A percentile compares a stretch with the other conserved stretches of the same genome.
These are phyloP conservation scores for Eucidaris tribuloides DNA, from an alignment of 35 echinoderm and acorn worm species.

Conservation along the genomic window DNA sequence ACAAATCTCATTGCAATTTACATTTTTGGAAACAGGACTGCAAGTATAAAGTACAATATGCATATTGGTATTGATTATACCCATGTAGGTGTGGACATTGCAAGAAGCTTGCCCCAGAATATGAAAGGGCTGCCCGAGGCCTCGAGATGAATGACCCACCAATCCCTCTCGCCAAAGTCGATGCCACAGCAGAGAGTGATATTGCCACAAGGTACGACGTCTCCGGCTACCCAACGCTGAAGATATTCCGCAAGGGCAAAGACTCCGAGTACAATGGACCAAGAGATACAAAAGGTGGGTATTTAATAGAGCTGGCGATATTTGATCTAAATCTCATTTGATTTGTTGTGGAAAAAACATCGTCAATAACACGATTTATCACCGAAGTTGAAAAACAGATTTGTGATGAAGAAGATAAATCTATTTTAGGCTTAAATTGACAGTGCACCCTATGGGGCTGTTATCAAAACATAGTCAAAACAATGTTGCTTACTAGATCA, in stretches of 20 bases:
- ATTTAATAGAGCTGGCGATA: too few relatives aligned
- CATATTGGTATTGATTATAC: background rate
- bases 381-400: too few relatives aligned
- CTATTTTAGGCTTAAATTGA: too few relatives aligned
- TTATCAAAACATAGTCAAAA: too few relatives aligned
- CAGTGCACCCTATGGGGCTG: too few relatives aligned
- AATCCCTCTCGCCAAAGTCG: constrained; percentile 72
- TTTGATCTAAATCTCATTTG: too few relatives aligned
- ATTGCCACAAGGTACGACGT: constrained; percentile 54
- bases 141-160: constrained; percentile 49
- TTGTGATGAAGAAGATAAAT: too few relatives aligned
- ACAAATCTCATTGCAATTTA: background rate
- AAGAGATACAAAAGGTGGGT: constrained; percentile 63
- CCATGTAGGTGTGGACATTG: constrained; percentile 85
- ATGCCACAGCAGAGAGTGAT: constrained; percentile 63
- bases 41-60: background rate
- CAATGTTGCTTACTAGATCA: too few relatives aligned
- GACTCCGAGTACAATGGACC: constrained; percentile 91
- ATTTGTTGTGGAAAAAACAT: too few relatives aligned
- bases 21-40: background rate
- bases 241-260: constrained; percentile 71
- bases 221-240: constrained; percentile 68
- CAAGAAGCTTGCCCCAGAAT: constrained; percentile 87
- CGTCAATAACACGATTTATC: too few relatives aligned
- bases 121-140: constrained; percentile 53